Evolutionary conservation across 1,140 invertebrate genomes (phyloP).

Genomic region (Calliopsis andreniformis): DNA sequence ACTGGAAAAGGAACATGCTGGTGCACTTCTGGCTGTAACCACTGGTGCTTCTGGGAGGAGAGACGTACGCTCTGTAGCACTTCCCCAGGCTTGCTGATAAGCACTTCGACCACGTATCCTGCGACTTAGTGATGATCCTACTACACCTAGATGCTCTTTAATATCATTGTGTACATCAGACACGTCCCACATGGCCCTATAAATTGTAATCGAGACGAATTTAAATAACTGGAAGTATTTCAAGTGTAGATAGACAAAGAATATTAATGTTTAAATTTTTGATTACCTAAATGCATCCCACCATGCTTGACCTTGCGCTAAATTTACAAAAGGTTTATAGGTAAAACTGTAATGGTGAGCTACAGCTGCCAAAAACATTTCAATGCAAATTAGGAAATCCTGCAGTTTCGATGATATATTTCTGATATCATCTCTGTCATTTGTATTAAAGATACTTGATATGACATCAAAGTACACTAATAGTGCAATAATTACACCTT

Average conservation of each 20-base stretch:
- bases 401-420: slow-evolving; percentile 91
- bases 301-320: slow-evolving; percentile 81
- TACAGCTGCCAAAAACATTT: slow-evolving; percentile 98
- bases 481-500: slow-evolving; percentile 94
- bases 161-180: slow-evolving; percentile 96
- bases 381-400: slow-evolving; percentile 98
- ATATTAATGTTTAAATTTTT: not conserved
- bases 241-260: not conserved
- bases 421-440: slow-evolving; percentile 85
- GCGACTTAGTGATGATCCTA: slow-evolving; percentile 89
- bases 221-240: not conserved
- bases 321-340: slow-evolving; percentile 90
- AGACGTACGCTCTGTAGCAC: slow-evolving; percentile 78
- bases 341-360: slow-evolving; percentile 98
- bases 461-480: slow-evolving; percentile 91
- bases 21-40: slow-evolving; percentile 67
- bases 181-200: slow-evolving; percentile 95
- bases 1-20: slow-evolving; percentile 71
- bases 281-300: slow-evolving; percentile 83
- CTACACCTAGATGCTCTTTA: slow-evolving; percentile 94
- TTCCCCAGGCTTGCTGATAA: slow-evolving; percentile 86
- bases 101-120: slow-evolving; percentile 87
- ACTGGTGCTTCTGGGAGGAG: slow-evolving; percentile 69
- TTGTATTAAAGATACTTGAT: slow-evolving; percentile 85
- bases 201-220: slow-evolving; percentile 51